A percentile compares a stretch with the other conserved stretches of the same genome.
phyloP scores from a whole-genome alignment of 1,140 invertebrate species.

The Ceratina japonica region DNA sequence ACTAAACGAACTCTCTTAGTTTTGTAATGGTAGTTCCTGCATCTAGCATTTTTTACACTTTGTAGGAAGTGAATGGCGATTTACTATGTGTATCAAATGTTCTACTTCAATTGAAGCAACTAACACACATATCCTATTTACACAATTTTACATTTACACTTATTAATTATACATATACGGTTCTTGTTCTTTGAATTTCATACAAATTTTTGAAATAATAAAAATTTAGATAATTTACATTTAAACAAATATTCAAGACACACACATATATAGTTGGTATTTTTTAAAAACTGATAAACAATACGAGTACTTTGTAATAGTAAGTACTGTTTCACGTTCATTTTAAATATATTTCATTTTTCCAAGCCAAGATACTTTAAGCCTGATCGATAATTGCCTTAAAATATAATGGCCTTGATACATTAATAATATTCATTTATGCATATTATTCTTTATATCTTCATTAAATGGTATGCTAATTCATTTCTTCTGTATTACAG shows the following conservation, averaged over 20 bases:
- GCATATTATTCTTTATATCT: slow-evolving; percentile 2
- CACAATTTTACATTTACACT: neutral
- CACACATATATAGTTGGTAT: neutral
- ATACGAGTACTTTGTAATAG: neutral
- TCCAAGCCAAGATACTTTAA: neutral
- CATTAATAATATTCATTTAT: neutral
- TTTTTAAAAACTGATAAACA: neutral
- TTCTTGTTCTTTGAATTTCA: neutral
- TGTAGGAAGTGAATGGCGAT: neutral
- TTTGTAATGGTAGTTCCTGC: slow-evolving; percentile 14
- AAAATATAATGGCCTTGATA: neutral
- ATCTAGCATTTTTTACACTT: slow-evolving; percentile 9
- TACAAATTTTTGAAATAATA: neutral
- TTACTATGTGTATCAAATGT: neutral
- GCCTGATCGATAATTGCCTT: neutral
- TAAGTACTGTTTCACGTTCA: neutral
- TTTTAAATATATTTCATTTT: neutral
- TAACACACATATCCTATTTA: slow-evolving; percentile 20
- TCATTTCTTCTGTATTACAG: slow-evolving; percentile 13
- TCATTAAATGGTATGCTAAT: neutral
- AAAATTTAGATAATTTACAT: neutral
- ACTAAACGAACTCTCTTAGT: neutral
- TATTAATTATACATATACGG: slow-evolving; percentile 7
- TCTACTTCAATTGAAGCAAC: slow-evolving; percentile 8
- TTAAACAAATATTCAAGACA: neutral